Conservation (phyloP, 2,888 invertebrate species). For the Epinotia brunnichana region DNA sequence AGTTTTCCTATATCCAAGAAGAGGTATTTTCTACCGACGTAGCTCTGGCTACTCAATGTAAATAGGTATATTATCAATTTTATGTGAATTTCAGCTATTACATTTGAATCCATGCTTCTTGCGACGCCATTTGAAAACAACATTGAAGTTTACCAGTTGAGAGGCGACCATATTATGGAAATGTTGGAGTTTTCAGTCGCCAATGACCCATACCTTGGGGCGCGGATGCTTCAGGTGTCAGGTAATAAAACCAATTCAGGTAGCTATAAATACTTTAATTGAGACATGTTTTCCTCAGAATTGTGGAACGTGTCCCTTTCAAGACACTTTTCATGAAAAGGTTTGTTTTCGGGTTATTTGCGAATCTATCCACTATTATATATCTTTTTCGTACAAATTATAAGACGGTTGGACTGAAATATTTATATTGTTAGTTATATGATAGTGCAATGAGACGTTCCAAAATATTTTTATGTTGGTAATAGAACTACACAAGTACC, state of each 20-base stretch:
- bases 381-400: too few relatives aligned
- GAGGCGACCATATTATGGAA: constrained; percentile 86
- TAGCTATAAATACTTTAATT: not conserved
- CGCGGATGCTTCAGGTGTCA: constrained; percentile 84
- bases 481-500: too few relatives aligned
- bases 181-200: constrained; percentile 84
- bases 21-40: not conserved
- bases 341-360: not conserved
- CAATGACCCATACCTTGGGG: constrained; percentile 71
- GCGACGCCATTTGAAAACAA: constrained; percentile 90
- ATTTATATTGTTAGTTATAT: too few relatives aligned
- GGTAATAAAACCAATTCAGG: constrained; percentile 67
- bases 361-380: too few relatives aligned
- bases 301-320: not conserved
- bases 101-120: constrained; percentile 87
- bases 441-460: too few relatives aligned
- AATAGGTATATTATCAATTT: not conserved
- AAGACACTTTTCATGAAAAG: not conserved
- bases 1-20: too few relatives aligned
- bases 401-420: too few relatives aligned
- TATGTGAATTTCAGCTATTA: constrained; percentile 83
- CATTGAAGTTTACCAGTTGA: constrained; percentile 87
- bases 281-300: not conserved
- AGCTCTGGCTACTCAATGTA: not conserved
- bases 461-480: too few relatives aligned